Evolutionary conservation across 2,113 vertebrate species (phyloP).

Genomic region (Ochotona princeps): DNA sequence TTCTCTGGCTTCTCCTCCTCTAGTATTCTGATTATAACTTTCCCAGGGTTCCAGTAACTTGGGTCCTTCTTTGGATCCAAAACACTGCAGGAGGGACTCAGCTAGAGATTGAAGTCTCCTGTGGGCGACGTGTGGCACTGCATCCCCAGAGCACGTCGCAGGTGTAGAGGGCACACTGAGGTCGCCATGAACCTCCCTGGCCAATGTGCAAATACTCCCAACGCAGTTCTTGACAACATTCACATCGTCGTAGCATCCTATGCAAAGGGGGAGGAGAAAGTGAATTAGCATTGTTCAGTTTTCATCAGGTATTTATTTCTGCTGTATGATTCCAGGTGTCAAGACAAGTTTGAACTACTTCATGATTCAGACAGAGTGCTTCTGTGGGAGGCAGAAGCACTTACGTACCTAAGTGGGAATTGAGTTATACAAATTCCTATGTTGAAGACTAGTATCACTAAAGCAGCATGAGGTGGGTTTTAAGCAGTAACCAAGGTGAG

Average conservation of each 20-base stretch:
- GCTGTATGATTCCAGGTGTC: neutral
- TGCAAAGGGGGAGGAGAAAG: neutral
- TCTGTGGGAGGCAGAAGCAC: neutral
- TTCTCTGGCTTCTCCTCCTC: rapidly evolving
- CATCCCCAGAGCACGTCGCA: neutral
- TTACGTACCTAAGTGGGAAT: neutral
- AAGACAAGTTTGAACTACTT: neutral
- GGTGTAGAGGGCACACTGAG: conserved; percentile 65
- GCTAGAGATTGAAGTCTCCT: conserved; percentile 86
- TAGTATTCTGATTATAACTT: neutral
- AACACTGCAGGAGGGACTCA: conserved; percentile 84
- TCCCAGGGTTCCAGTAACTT: conserved; percentile 5
- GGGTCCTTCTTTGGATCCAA: conserved; percentile 77
- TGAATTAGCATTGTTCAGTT: neutral
- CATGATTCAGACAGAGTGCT: neutral
- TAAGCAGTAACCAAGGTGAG: neutral
- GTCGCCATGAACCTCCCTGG: conserved; percentile 81
- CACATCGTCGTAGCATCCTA: conserved; percentile 71
- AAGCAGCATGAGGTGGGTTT: neutral
- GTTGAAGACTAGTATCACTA: neutral
- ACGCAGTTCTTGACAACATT: conserved; percentile 74
- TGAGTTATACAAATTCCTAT: neutral
- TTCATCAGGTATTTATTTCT: neutral
- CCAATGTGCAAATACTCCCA: conserved; percentile 82
- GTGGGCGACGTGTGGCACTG: neutral